phyloP scores from a whole-genome alignment of 2,888 invertebrate genomes.

The Keiferia lycopersicella region DNA sequence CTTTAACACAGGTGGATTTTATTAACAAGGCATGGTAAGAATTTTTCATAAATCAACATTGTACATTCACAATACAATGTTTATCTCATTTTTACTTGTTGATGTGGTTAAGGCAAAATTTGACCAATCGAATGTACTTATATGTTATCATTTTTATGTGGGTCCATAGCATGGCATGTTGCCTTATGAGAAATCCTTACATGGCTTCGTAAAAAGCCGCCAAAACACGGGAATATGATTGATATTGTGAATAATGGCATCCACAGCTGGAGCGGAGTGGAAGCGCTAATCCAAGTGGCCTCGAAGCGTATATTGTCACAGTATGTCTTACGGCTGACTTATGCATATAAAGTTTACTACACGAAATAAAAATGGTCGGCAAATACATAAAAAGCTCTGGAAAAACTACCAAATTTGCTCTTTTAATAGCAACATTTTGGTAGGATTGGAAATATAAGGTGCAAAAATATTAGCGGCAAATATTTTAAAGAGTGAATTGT shows the following conservation, averaged over 20 bases:
- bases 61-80: not conserved
- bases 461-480: no score
- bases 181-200: not conserved
- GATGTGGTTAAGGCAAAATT: not conserved
- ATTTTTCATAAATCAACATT: not conserved
- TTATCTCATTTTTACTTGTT: no score
- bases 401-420: not conserved
- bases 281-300: conserved; percentile 62
- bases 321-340: conserved; percentile 70
- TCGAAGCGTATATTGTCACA: conserved; percentile 72
- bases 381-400: not conserved
- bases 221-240: conserved; percentile 12
- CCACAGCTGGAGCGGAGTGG: conserved; percentile 69
- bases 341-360: conserved; percentile 44
- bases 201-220: not conserved
- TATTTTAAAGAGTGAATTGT: no score
- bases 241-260: conserved; percentile 39
- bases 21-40: not conserved
- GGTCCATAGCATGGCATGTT: not conserved
- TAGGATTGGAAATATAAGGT: not conserved
- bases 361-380: conserved; percentile 39
- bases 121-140: not conserved
- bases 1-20: not conserved
- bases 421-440: not conserved
- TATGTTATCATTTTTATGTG: not conserved